These are phyloP conservation scores for Cnemophilus loriae DNA, from an alignment of 2,113 vertebrate genomes.

Conservation along the genomic window DNA sequence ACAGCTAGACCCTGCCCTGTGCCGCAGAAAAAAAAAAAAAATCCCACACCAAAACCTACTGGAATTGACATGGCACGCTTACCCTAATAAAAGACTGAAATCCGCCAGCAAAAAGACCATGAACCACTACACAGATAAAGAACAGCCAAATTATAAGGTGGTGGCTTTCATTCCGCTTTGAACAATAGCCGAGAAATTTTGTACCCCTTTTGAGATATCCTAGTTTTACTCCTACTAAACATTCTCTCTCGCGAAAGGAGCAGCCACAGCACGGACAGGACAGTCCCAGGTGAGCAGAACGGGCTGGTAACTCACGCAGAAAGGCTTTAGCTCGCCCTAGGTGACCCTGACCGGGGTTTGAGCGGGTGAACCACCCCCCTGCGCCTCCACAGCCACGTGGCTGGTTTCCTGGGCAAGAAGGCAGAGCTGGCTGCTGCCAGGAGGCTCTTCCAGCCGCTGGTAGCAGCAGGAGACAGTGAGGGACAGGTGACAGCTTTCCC, in stretches of 20 bases:
- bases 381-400: accelerated
- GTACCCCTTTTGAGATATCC: accelerated
- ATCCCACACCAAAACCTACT: neutral
- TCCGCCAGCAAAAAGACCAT: neutral
- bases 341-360: accelerated
- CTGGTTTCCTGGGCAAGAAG: accelerated
- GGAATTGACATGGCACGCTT: accelerated
- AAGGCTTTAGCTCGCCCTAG: accelerated
- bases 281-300: neutral
- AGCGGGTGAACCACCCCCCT: accelerated
- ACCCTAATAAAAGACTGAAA: neutral
- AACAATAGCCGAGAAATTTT: neutral
- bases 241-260: accelerated
- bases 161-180: neutral
- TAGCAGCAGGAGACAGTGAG: neutral
- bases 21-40: neutral
- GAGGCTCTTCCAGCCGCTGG: neutral
- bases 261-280: no score
- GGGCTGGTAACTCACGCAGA: neutral
- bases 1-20: no score
- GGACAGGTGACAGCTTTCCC: neutral
- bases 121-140: accelerated
- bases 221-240: neutral
- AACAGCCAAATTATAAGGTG: neutral
- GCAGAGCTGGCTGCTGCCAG: accelerated